Base-by-base conservation (phyloP, 1,140 invertebrate species). In the Pseudomyrmex concolor region DNA sequence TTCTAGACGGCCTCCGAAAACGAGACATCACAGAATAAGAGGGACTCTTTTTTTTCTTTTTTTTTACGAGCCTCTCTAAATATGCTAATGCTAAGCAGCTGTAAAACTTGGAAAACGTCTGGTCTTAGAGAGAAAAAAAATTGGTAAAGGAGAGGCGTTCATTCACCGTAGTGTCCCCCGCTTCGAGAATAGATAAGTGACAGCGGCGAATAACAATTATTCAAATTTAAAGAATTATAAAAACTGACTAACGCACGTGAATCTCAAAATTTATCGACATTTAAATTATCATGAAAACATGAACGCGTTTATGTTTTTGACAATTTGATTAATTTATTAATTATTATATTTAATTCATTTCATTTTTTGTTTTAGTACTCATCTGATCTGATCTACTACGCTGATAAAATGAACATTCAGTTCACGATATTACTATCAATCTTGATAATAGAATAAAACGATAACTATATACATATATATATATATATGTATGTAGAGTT, bases 41-140 rank as follows among this genome's bases (percentile, higher is more conserved):
- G 12, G 13, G 34, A 78, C 15, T 7, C 34, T 34, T 34, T 34
- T 34, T 57, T 59, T 78, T 68, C 70, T 70, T 34, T 34, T 57
- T 59, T 78, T 70, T 78, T 70, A 70, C 19, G 64, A 70, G 43
- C 19, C 3, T 68, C 43, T 59, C 54, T 59, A 78, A 78, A 70
- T 78, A 78, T 78, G 64, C 15, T 57, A 77, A 77, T 78, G 64
- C 15, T 57, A 77, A 77, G 50, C 34, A 77, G 50, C 34, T 67
- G 50, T 77, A 66, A 77, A 77, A 67, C 62, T 55, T 66, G 3
- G 48, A 15, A 48, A 57, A 67, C 34, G 17, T n/a, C 17, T 50
- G n/a, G 17, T 0, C 25, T 25, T 25, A n/a, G 12, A 25, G 17
- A 50, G 50, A 55, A 67, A 57, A 57, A 34, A 34, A 34, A 34